Evolutionary conservation across 2,888 invertebrate species (phyloP).

Genomic region (Scotopteryx bipunctaria): DNA sequence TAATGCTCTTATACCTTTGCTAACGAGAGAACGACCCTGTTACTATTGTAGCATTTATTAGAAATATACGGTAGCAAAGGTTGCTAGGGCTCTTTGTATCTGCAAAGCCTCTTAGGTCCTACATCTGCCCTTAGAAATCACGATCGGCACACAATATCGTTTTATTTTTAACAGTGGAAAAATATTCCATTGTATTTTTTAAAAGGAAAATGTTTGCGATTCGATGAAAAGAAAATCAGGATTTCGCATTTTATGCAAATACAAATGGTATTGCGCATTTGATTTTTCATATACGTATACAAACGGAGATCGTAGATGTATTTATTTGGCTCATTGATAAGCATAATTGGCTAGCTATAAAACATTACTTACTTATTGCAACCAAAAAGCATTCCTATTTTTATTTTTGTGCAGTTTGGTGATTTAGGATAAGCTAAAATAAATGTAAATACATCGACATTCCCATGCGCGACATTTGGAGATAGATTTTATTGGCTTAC

Average conservation of each 20-base stretch:
- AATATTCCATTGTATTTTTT: conserved; percentile 28
- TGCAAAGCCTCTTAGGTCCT: conserved; percentile 37
- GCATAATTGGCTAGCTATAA: too few species aligned
- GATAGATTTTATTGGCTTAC: conserved; percentile 7
- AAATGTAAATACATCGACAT: conserved; percentile 5
- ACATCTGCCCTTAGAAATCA: conserved; percentile 32
- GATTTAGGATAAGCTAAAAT: not conserved
- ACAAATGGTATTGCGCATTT: conserved; percentile 21
- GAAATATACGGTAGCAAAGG: conserved; percentile 31
- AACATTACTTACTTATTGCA: too few species aligned
- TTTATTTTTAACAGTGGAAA: conserved; percentile 30
- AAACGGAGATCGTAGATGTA: too few species aligned
- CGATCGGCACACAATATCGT: conserved; percentile 31
- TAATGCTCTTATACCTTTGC: conserved; percentile 24
- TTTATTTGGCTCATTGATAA: too few species aligned
- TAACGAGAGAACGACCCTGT: conserved; percentile 24
- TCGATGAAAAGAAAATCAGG: conserved; percentile 26
- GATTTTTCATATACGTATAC: too few species aligned
- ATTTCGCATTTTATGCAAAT: conserved; percentile 22
- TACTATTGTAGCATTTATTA: conserved; percentile 23
- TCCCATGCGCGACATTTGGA: conserved; percentile 15
- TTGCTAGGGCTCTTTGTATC: conserved; percentile 36
- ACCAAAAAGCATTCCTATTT: too few species aligned
- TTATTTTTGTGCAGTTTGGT: not conserved
- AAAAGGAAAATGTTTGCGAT: conserved; percentile 27